phyloP scores from a whole-genome alignment of 2,888 invertebrate genomes.

The Lepetodrilus schrolli region DNA sequence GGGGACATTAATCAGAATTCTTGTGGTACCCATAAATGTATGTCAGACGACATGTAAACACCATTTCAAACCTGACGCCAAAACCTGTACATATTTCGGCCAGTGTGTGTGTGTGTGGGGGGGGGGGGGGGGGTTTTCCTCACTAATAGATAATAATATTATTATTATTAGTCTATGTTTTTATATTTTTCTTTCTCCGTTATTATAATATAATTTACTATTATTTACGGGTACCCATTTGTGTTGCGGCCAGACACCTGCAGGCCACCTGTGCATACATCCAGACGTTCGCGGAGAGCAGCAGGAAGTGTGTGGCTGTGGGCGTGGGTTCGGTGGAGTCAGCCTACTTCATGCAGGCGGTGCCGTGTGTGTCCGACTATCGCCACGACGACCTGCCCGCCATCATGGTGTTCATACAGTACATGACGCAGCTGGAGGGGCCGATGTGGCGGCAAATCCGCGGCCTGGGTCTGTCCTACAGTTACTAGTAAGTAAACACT shows the following conservation, averaged over 20 bases:
- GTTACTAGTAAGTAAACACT: conserved; percentile 77
- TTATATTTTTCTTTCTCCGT: no score
- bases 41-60: not conserved
- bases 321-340: conserved; percentile 90
- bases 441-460: conserved; percentile 92
- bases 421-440: conserved; percentile 91
- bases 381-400: conserved; percentile 82
- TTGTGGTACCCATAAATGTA: not conserved
- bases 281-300: conserved; percentile 39
- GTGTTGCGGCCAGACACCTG: no score
- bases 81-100: no score
- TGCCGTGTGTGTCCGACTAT: conserved; percentile 82
- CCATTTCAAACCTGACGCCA: no score
- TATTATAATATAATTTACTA: no score
- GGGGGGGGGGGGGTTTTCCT: no score
- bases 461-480: conserved; percentile 89
- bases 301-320: conserved; percentile 79
- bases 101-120: no score
- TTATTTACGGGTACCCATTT: no score
- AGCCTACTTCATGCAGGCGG: conserved; percentile 82
- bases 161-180: no score
- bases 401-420: conserved; percentile 86
- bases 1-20: no score
- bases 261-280: conserved; percentile 53
- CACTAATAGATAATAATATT: no score